phyloP scores from a whole-genome alignment of 2,797 vertebrate genomes.

The Discoglossus pictus region DNA sequence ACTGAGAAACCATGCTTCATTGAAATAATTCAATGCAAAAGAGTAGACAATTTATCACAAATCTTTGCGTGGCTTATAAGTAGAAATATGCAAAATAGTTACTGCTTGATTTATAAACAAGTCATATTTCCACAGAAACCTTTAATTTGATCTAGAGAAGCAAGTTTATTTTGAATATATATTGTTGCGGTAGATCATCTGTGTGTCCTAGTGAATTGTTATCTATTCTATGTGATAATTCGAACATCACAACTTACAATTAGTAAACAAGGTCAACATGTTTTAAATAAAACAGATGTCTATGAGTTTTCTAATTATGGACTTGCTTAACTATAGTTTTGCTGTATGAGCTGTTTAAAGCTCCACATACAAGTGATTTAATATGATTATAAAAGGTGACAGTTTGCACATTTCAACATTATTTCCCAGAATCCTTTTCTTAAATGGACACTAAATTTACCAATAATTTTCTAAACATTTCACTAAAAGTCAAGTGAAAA shows the following conservation, averaged over 20 bases:
- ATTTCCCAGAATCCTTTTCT: conserved; percentile 4
- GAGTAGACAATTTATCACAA: conserved; percentile 14
- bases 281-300: conserved; percentile 25
- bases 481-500: too few species aligned
- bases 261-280: conserved; percentile 13
- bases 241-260: conserved; percentile 2
- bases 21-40: conserved; percentile 34
- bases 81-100: neutral
- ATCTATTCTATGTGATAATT: neutral
- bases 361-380: neutral
- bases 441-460: too few species aligned
- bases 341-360: conserved; percentile 30
- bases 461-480: too few species aligned
- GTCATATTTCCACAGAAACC: too few species aligned
- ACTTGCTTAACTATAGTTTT: conserved; percentile 24
- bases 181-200: too few species aligned
- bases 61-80: conserved; percentile 10
- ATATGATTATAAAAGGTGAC: conserved; percentile 15
- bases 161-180: too few species aligned
- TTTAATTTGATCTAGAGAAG: too few species aligned
- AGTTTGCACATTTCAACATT: neutral
- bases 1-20: conserved; percentile 21
- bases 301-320: conserved; percentile 32
- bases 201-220: too few species aligned
- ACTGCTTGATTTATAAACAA: too few species aligned